Percentiles rank a stretch among this genome's conserved stretches.
phyloP scores from a whole-genome alignment of 2,797 vertebrate genomes.

The Sylvilagus floridanus region DNA sequence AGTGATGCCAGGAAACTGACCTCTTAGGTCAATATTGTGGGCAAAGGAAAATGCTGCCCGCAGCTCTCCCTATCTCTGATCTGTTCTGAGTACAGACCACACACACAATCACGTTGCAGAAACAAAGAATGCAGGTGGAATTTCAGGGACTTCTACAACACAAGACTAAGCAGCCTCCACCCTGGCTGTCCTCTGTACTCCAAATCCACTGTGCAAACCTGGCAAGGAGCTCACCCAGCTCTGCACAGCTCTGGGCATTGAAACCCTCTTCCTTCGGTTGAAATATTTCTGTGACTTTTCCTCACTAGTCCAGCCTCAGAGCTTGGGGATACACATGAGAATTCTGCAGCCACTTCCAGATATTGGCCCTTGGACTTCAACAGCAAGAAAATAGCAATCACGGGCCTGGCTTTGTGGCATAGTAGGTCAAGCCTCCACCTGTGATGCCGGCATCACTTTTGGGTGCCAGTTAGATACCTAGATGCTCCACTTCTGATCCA shows the following conservation, averaged over 20 bases:
- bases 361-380: not conserved
- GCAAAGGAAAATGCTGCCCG: not conserved
- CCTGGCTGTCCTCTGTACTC: not conserved
- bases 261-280: not conserved
- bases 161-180: not conserved
- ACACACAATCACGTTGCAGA: not conserved
- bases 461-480: too few species aligned
- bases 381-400: too few species aligned
- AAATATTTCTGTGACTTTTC: not conserved
- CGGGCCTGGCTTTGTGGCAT: too few species aligned
- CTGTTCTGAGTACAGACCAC: not conserved
- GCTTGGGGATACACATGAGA: too few species aligned
- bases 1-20: conserved; percentile 32
- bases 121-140: not conserved
- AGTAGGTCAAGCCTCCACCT: too few species aligned
- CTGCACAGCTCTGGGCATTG: not conserved
- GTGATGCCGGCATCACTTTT: too few species aligned
- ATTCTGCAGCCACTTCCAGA: not conserved
- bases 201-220: not conserved
- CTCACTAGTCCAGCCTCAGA: not conserved
- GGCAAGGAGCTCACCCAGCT: not conserved
- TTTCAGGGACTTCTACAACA: not conserved
- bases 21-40: not conserved
- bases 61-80: not conserved
- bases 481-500: too few species aligned